Percentiles rank a stretch among this genome's conserved stretches.
phyloP scores from a whole-genome alignment of 2,888 invertebrate genomes.

The Meghimatium bilineatum region DNA sequence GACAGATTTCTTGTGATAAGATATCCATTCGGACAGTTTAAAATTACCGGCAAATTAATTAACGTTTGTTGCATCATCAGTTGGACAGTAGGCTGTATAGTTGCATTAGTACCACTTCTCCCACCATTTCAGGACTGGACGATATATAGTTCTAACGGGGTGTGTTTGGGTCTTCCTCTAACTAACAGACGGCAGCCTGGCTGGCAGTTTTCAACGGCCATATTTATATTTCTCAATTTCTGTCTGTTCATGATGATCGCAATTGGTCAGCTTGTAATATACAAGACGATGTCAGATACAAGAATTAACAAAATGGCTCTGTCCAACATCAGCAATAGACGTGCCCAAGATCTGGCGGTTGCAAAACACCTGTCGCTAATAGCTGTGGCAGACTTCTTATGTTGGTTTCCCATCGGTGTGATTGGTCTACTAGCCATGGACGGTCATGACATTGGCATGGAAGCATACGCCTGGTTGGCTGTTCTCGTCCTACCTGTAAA shows the following conservation, averaged over 20 bases:
- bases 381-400: constrained; percentile 66
- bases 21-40: constrained; percentile 79
- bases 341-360: constrained; percentile 58
- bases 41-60: constrained; percentile 1
- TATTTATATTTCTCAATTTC: constrained; percentile 73
- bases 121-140: constrained; percentile 47
- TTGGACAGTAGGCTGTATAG: constrained; percentile 54
- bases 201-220: constrained; percentile 73
- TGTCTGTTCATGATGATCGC: constrained; percentile 70
- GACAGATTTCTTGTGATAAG: constrained; percentile 82
- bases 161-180: constrained; percentile 74
- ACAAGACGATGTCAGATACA: constrained; percentile 57
- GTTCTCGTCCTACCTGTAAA: constrained; percentile 35
- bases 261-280: constrained; percentile 71
- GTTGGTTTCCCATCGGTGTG: constrained; percentile 69
- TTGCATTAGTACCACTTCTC: constrained; percentile 70
- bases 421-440: constrained; percentile 38
- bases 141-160: constrained; percentile 57
- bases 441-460: constrained; percentile 18
- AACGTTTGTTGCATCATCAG: neutral
- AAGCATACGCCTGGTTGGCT: constrained; percentile 29
- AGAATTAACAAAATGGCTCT: neutral
- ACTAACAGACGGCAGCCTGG: constrained; percentile 71
- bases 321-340: constrained; percentile 33
- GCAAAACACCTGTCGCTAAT: constrained; percentile 69